Percentiles rank a stretch among this genome's conserved stretches.
phyloP scores from a whole-genome alignment of 2,797 vertebrate species.

The Buceros bicornis region DNA sequence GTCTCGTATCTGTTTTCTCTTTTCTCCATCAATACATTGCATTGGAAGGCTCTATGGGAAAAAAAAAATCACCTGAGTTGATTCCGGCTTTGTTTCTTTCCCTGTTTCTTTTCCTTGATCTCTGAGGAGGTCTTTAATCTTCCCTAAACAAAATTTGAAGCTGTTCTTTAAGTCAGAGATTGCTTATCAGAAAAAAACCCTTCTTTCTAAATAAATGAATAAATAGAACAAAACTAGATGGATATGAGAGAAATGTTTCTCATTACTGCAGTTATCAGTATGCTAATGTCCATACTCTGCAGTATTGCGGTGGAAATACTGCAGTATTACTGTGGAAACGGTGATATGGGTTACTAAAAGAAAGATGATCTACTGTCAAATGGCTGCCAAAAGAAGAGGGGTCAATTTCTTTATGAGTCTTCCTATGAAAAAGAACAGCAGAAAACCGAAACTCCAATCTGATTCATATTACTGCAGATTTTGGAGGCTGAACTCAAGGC shows the following conservation, averaged over 20 bases:
- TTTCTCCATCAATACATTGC: not conserved
- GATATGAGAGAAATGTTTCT: slow-evolving; percentile 28
- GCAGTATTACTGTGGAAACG: slow-evolving; percentile 64
- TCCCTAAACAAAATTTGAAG: slow-evolving; percentile 66
- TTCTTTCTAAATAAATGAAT: slow-evolving; percentile 38
- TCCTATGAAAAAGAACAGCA: slow-evolving; percentile 42
- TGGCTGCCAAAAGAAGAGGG: slow-evolving; percentile 30
- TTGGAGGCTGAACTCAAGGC: slow-evolving; percentile 33
- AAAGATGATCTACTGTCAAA: slow-evolving; percentile 57
- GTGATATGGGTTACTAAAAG: slow-evolving; percentile 51
- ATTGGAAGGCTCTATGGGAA: slow-evolving; percentile 13
- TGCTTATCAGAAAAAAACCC: slow-evolving; percentile 61
- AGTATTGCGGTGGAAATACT: slow-evolving; percentile 45
- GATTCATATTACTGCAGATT: slow-evolving; percentile 28
- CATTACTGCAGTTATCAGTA: slow-evolving; percentile 37
- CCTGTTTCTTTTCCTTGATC: slow-evolving; percentile 64
- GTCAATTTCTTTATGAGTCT: slow-evolving; percentile 46
- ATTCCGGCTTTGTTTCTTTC: slow-evolving; percentile 50
- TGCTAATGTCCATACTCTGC: not conserved
- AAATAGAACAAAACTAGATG: slow-evolving; percentile 2
- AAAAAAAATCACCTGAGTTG: slow-evolving; percentile 54
- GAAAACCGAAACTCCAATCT: slow-evolving; percentile 8
- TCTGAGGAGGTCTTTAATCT: slow-evolving; percentile 74
- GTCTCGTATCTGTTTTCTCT: not conserved
- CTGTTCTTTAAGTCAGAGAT: slow-evolving; percentile 61